These are phyloP conservation scores for Watsonalla binaria DNA, from an alignment of 2,888 invertebrate genomes.

Conservation along the genomic window DNA sequence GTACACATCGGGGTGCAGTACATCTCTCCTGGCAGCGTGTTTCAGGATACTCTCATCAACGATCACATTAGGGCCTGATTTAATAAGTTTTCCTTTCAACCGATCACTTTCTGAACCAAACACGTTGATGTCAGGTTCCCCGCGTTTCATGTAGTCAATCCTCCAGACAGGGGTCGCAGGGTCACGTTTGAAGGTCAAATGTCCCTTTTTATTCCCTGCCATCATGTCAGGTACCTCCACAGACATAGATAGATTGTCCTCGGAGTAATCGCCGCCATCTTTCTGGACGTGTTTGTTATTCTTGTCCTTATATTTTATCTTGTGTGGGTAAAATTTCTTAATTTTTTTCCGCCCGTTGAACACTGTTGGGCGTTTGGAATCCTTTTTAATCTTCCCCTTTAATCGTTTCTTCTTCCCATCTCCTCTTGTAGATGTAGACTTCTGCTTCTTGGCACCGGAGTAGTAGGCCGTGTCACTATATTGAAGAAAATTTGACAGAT, in stretches of 20 bases:
- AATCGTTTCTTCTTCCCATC: slow-evolving; percentile 18
- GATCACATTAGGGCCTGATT: slow-evolving; percentile 40
- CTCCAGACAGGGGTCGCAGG: slow-evolving; percentile 52
- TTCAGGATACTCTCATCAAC: slow-evolving; percentile 38
- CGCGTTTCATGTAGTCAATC: slow-evolving; percentile 66
- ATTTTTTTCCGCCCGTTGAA: slow-evolving; percentile 52
- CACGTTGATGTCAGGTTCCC: slow-evolving; percentile 49
- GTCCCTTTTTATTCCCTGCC: slow-evolving; percentile 29
- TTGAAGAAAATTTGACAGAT: slow-evolving; percentile 48
- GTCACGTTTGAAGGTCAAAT: slow-evolving; percentile 36
- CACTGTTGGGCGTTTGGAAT: slow-evolving; percentile 26
- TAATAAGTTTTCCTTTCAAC: slow-evolving; percentile 46
- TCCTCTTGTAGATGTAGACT: slow-evolving; percentile 4
- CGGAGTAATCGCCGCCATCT: slow-evolving; percentile 42
- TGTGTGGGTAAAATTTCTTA: slow-evolving; percentile 65
- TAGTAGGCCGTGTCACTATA: slow-evolving; percentile 33
- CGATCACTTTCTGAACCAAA: slow-evolving; percentile 36
- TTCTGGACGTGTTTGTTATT: slow-evolving; percentile 18
- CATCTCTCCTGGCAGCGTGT: slow-evolving; percentile 41
- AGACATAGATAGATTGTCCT: slow-evolving; percentile 57
- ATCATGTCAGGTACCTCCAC: slow-evolving; percentile 46
- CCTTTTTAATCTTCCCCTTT: slow-evolving; percentile 24
- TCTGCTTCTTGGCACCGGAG: slow-evolving; percentile 14
- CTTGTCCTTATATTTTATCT: slow-evolving; percentile 62
- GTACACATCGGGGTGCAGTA: slow-evolving; percentile 59